Conservation (phyloP, 35 echinoderm and acorn worm species). For the Apostichopus parvimensis region DNA sequence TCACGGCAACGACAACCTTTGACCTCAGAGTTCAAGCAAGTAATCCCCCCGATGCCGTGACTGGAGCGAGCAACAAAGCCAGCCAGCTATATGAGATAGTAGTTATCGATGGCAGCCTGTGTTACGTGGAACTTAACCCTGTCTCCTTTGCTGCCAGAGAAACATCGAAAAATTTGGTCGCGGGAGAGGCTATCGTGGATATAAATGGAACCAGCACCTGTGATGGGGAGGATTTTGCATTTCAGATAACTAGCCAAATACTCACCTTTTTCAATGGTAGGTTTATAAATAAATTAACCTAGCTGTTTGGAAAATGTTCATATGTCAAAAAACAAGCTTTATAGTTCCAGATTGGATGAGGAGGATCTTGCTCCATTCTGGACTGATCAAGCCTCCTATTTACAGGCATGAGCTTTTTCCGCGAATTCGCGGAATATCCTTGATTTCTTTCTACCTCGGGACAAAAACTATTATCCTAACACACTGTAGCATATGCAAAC, state of each 20-base stretch:
- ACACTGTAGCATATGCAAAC: too few species aligned
- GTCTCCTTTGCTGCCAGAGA: not conserved
- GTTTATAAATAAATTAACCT: not conserved
- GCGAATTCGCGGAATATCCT: too few species aligned
- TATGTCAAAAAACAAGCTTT: too few species aligned
- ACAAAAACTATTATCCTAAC: too few species aligned
- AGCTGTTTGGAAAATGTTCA: too few species aligned
- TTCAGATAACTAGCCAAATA: not conserved
- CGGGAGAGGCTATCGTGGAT: not conserved
- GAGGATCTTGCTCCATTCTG: too few species aligned
- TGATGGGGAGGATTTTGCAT: not conserved
- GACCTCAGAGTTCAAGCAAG: not conserved
- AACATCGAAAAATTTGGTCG: not conserved
- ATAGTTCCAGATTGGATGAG: too few species aligned
- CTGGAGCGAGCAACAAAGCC: not conserved
- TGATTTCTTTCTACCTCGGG: too few species aligned
- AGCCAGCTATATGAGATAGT: not conserved
- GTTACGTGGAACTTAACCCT: not conserved
- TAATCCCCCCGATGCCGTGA: not conserved
- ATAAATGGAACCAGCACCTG: conserved; percentile 15
- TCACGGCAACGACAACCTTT: not conserved
- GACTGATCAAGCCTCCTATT: too few species aligned
- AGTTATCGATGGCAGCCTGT: conserved; percentile 4
- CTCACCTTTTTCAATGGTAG: not conserved
- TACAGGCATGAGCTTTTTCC: too few species aligned